Evolutionary conservation across 2,797 vertebrate species (phyloP), one percentile per base, ranked within the genome.

Genomic region (Naso thynnoides): DNA sequence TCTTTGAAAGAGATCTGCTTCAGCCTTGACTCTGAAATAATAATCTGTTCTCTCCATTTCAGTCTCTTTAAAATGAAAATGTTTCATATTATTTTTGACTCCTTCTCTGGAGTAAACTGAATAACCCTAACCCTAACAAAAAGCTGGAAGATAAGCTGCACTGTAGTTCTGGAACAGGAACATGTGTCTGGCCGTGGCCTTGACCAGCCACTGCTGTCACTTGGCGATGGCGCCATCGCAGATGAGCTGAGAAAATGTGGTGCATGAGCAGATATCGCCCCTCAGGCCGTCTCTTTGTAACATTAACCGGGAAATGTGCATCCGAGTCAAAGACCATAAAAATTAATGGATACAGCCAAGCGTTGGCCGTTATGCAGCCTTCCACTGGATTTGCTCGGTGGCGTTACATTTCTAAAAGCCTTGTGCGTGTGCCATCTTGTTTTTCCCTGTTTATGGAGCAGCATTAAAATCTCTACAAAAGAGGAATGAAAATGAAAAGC

Each of bases 291-390:
- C 23, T n/a, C 49, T 76, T 81, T 61, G 61, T 52, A 74, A 77
- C 41, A 38, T 73, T 68, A 79, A 77, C 65, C 23, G 4, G 58
- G n/a, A 78, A 81, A 78, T 23, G 16, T 59, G 66, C 57, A 74
- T 78, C 59, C 70, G 76, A 83, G 75, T 76, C 81, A 76, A 44
- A 81, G 64, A 73, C 73, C 68, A 81, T 79, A 39, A 63, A 68
- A 62, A 52, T 38, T 5, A 79, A 82, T 69, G 52, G 63, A 76
- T 52, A 62, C 41, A 54, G 65, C 52, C 41, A 75, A 72, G 50
- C 23, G 49, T 50, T 39, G 52, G 26, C 57, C 1, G 33, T 58
- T 66, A 49, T 33, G 45, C 33, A 68, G 77, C 63, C 55, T 49
- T 74, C 60, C 21, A n/a, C 19, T 26, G 16, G 66, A 81, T 76